Percentiles rank a stretch among this genome's conserved stretches.
Evolutionary conservation across 2,888 invertebrate genomes (phyloP).

Genomic region (Priocnemis perturbator): DNA sequence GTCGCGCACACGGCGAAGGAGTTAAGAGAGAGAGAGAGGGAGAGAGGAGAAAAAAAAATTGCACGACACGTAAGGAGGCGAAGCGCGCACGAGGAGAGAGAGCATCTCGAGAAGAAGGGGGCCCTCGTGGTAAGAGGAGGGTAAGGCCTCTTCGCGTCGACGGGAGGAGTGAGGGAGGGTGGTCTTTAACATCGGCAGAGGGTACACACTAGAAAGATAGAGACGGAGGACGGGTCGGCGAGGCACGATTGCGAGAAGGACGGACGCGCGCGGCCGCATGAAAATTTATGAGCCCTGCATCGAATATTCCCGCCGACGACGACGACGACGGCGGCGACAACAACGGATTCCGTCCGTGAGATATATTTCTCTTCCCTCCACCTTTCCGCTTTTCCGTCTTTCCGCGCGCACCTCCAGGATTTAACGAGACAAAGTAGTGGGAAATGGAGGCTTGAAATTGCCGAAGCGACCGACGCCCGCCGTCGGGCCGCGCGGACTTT

Average conservation of each 20-base stretch:
- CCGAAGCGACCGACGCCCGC: too few species aligned
- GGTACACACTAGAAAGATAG: constrained; percentile 23
- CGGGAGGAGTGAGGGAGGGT: constrained; percentile 33
- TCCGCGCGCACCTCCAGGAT: too few species aligned
- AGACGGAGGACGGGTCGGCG: constrained; percentile 4
- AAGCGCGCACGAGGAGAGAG: not conserved
- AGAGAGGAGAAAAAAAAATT: too few species aligned
- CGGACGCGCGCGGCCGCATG: constrained; percentile 36
- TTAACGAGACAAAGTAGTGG: not conserved
- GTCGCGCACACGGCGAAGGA: too few species aligned
- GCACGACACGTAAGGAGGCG: not conserved
- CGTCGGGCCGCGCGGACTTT: too few species aligned
- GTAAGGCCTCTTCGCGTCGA: constrained; percentile 25
- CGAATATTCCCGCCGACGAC: constrained; percentile 42
- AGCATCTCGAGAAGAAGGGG: constrained; percentile 20
- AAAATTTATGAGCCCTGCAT: constrained; percentile 60
- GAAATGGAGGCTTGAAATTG: not conserved
- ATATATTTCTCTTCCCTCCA: too few species aligned
- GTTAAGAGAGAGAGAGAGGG: too few species aligned
- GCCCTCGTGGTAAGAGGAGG: constrained; percentile 26
- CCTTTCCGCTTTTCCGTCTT: too few species aligned
- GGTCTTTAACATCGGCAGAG: constrained; percentile 44
- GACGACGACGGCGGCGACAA: constrained; percentile 10
- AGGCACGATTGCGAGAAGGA: constrained; percentile 4
- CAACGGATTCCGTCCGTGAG: not conserved